Evolutionary conservation across 1,140 invertebrate genomes (phyloP), one percentile per base, ranked within the genome.

Genomic region (Lepidurus couesii): DNA sequence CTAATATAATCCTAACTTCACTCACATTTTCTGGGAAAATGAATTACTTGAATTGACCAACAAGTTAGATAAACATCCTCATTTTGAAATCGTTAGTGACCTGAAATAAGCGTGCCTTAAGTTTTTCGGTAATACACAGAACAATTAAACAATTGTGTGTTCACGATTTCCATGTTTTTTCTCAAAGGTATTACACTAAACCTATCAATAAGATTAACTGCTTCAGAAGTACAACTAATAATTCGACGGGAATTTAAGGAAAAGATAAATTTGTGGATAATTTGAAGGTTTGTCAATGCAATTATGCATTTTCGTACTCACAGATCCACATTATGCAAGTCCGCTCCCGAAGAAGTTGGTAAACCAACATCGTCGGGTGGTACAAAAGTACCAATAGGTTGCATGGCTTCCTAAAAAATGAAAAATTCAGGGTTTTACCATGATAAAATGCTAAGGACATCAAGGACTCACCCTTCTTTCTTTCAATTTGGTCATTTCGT

Each of bases 401-500:
- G 89, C 44, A 92, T 87, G 0, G 90, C 88, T 44, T 81, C 81
- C 84, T 84, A 78, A 1, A 81, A 81, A 75, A 43, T 43, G 74
- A 78, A 80, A 65, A 80, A 11, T 76, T 21, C 45, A 75, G 42
- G 44, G 74, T 73, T 10, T 26, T 42, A 80, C 21, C 44, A 10
- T 13, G 10, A 7, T 0, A 10, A 74, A 78, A 5, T 24, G 26
- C 11, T 26, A 73, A 10, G 2, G 7, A 7, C 43, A 75, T 73
- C 44, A 76, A 45, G 21, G 21, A 77, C 78, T 79, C 79, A 83
- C 83, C 79, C 79, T 83, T 78, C 79, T 80, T 75, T 81, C 90
- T 11, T 90, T 86, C 24, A 97, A 84, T 86, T 94, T 95, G 0
- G 86, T 83, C 94, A 98, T 96, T 87, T 98, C 96, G 78, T 90